Conservation (phyloP, 2,888 invertebrate genomes). For the Drosophila limbata region DNA sequence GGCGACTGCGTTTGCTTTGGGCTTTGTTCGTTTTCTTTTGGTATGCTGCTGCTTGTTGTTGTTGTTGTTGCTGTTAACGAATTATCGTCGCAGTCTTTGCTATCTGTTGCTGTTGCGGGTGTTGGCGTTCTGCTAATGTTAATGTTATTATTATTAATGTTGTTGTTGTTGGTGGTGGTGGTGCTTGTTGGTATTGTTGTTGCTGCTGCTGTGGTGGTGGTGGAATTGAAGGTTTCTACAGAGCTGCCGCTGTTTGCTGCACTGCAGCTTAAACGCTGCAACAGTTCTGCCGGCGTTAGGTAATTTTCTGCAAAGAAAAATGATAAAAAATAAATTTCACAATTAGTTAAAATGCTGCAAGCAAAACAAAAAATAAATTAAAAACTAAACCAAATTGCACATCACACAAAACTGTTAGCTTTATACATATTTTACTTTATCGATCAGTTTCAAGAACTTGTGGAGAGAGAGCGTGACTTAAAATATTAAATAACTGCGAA, state of each 20-base stretch:
- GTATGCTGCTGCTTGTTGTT: conserved; percentile 61
- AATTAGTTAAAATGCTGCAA: conserved; percentile 14
- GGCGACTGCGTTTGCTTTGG: conserved; percentile 49
- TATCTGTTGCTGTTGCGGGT: conserved; percentile 64
- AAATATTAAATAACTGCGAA: conserved; percentile 10
- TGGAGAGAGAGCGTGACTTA: not conserved
- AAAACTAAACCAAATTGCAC: not conserved
- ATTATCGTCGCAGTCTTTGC: conserved; percentile 74
- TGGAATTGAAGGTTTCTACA: conserved; percentile 39
- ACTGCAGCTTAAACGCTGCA: conserved; percentile 66
- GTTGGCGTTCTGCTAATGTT: conserved; percentile 38
- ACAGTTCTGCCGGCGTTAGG: conserved; percentile 67
- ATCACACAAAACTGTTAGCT: conserved; percentile 1
- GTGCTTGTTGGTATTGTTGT: conserved; percentile 37
- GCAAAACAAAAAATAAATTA: not conserved
- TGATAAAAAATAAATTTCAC: not conserved
- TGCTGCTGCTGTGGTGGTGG: conserved; percentile 33
- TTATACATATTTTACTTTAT: conserved; percentile 32
- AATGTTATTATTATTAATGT: conserved; percentile 8
- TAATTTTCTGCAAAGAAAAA: conserved; percentile 62
- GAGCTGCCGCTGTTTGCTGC: conserved; percentile 32
- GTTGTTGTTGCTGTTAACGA: conserved; percentile 40
- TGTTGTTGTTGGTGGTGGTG: conserved; percentile 34
- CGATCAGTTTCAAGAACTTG: conserved; percentile 6
- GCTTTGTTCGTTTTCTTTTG: conserved; percentile 61